Evolutionary conservation across 2,888 invertebrate species (phyloP).

Genomic region (Epistrophe eligans): DNA sequence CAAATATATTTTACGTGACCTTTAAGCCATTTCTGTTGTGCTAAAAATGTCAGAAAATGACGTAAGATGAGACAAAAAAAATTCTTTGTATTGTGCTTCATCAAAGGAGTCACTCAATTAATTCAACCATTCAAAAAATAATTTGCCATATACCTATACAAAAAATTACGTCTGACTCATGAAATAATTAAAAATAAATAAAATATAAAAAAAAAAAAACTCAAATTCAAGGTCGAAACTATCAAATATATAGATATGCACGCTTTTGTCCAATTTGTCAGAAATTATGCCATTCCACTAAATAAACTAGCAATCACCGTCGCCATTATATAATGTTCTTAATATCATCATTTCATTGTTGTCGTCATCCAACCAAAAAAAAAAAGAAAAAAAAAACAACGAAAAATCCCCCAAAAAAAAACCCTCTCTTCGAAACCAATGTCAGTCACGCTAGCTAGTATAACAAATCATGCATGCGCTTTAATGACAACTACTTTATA

Average conservation of each 20-base stretch:
- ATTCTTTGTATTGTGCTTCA: background rate
- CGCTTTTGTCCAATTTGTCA: conserved; percentile 58
- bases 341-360: conserved; percentile 45
- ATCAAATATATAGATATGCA: background rate
- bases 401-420: conserved; percentile 11
- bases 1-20: background rate
- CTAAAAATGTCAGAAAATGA: background rate
- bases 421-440: conserved; percentile 1
- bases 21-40: background rate
- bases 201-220: conserved; percentile 4
- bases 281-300: conserved; percentile 33
- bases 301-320: conserved; percentile 12
- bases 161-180: conserved; percentile 35
- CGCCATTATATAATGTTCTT: conserved; percentile 36
- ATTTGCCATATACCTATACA: background rate
- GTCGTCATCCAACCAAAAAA: conserved; percentile 39
- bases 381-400: background rate
- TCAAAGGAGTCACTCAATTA: background rate
- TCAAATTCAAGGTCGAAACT: conserved; percentile 48
- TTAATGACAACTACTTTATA: conserved; percentile 61
- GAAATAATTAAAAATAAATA: conserved; percentile 17
- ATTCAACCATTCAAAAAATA: conserved; percentile 9
- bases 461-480: conserved; percentile 70
- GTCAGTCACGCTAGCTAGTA: conserved; percentile 68
- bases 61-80: background rate